Percentiles rank a stretch among this genome's conserved stretches.
Evolutionary conservation across 23 tunicate genomes (phyloP).

Genomic region (Clavelina lepadiformis): DNA sequence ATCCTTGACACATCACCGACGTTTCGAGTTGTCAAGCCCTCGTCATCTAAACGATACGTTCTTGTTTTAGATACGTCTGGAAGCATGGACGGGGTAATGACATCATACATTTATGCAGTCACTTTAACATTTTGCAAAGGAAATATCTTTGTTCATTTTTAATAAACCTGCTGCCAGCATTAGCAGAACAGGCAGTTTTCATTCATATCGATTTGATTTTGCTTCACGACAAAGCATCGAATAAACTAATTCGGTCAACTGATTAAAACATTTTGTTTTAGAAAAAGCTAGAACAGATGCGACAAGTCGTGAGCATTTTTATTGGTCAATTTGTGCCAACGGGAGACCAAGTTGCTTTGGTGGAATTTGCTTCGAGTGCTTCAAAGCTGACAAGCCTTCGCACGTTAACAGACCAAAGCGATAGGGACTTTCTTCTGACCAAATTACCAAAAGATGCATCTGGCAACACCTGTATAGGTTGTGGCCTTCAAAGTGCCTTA

Average conservation of each 20-base stretch:
- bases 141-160: too few species aligned
- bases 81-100: constrained; percentile 53
- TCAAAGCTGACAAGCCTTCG: neutral
- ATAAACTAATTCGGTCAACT: too few species aligned
- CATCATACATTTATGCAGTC: neutral
- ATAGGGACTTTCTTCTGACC: constrained; percentile 6
- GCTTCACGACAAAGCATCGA: too few species aligned
- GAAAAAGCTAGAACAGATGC: constrained; percentile 34
- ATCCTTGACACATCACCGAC: constrained; percentile 20
- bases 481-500: constrained; percentile 22
- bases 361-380: constrained; percentile 22
- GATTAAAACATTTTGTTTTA: too few species aligned
- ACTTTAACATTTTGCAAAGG: neutral
- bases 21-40: constrained; percentile 16
- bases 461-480: constrained; percentile 52
- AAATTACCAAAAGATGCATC: constrained; percentile 14
- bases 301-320: constrained; percentile 28
- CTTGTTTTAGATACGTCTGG: constrained; percentile 69
- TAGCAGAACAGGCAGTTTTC: too few species aligned
- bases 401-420: constrained; percentile 8
- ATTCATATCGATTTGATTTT: too few species aligned
- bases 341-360: constrained; percentile 40
- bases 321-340: constrained; percentile 19
- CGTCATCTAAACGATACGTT: constrained; percentile 15
- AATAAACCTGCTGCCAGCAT: too few species aligned